A percentile compares a stretch with the other conserved stretches of the same genome.
phyloP scores from a whole-genome alignment of 1,140 invertebrate genomes.

The Centruroides vittatus region DNA sequence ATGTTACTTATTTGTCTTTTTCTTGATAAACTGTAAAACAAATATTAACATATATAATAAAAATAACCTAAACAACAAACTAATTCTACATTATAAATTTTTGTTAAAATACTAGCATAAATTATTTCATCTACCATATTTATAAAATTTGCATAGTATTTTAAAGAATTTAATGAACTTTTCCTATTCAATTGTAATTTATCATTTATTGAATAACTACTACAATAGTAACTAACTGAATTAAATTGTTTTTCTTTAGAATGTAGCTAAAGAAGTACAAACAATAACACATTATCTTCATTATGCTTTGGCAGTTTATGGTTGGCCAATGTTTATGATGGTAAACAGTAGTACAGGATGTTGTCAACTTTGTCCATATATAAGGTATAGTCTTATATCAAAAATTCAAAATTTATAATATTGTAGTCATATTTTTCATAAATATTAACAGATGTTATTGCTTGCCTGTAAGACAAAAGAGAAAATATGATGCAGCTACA shows the following conservation, averaged over 20 bases:
- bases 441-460: slow-evolving; percentile 8
- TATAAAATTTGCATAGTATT: too few relatives aligned
- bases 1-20: too few relatives aligned
- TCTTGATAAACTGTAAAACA: too few relatives aligned
- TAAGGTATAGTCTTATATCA: slow-evolving; percentile 36
- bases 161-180: too few relatives aligned
- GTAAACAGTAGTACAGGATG: slow-evolving; percentile 50
- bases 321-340: slow-evolving; percentile 78
- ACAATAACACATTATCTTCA: slow-evolving; percentile 72
- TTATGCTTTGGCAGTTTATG: slow-evolving; percentile 74
- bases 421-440: too few relatives aligned
- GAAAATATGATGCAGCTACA: slow-evolving; percentile 22
- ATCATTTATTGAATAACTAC: background rate
- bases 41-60: too few relatives aligned
- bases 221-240: background rate
- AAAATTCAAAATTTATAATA: background rate
- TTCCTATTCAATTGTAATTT: background rate
- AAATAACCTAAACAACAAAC: too few relatives aligned
- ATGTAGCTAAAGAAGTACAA: slow-evolving; percentile 55
- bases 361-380: slow-evolving; percentile 52
- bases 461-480: slow-evolving; percentile 1
- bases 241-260: slow-evolving; percentile 14
- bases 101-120: too few relatives aligned
- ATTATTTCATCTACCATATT: too few relatives aligned
- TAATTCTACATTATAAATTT: too few relatives aligned